Evolutionary conservation across 1,140 invertebrate species (phyloP).

Genomic region (Eubasilissa regina): DNA sequence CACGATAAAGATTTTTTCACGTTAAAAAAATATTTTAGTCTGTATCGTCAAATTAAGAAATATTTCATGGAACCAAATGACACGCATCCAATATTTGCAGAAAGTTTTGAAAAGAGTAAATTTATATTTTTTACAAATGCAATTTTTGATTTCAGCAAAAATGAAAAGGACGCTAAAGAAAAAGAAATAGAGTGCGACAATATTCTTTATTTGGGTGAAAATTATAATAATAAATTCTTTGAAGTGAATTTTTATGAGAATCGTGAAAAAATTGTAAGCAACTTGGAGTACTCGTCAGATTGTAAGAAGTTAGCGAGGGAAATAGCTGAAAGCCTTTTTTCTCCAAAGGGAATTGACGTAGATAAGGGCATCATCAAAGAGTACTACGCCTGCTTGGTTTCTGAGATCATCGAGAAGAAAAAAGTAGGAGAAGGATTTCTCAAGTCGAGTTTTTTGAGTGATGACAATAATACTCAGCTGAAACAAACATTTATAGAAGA

Average conservation of each 20-base stretch:
- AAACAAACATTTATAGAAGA: not conserved
- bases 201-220: not conserved
- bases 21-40: not conserved
- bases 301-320: not conserved
- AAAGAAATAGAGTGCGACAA: not conserved
- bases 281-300: not conserved
- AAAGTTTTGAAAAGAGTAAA: not conserved
- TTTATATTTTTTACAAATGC: constrained; percentile 2
- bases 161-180: not conserved
- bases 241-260: not conserved
- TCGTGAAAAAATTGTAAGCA: not conserved
- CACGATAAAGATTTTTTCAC: not conserved
- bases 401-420: not conserved
- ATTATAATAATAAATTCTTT: not conserved
- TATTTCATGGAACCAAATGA: not conserved
- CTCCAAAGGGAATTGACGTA: not conserved
- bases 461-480: not conserved
- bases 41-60: not conserved
- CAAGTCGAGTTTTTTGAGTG: not conserved
- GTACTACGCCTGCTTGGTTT: not conserved
- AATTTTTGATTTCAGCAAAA: not conserved
- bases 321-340: not conserved
- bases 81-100: not conserved
- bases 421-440: not conserved
- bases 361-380: not conserved